Base-by-base conservation (phyloP, 2,797 vertebrate species). In the Acrossocheilus wenchowensis region DNA sequence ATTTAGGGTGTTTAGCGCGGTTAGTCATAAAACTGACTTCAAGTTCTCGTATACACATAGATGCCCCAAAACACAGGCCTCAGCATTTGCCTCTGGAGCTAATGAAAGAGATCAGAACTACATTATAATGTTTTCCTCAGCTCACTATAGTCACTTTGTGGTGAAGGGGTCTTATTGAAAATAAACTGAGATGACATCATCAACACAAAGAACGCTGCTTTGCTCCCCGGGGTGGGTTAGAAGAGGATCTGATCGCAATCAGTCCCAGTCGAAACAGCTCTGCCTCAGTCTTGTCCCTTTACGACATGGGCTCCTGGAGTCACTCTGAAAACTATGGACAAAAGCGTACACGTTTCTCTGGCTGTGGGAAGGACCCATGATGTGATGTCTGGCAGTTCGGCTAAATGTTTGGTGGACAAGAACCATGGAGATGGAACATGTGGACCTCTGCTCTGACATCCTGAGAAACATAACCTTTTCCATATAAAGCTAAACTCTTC, bases 401-500 rank as follows among this genome's bases (percentile, higher is more conserved):
- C 66, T 48, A 39, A 41, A 62, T 52, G 17, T 45, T 79, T 45
- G 19, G 57, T 64, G 57, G 34, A 52, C 57, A 68, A 74, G 30
- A 75, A 80, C 66, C n/a, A 17, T 34, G n/a, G 36, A 71, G 77
- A 54, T 71, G 36, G 36, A 82, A 71, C 14, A 81, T 23, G 26
- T n/a, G 21, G 23, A 78, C 52, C 23, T 41, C 73, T 71, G 19
- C 19, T 19, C 30, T n/a, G 64, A 81, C 45, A 39, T n/a, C 48
- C 30, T 69, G 81, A 57, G 21, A 81, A 89, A 89, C 78, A 86
- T 17, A 77, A 78, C 72, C 73, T 15, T 81, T 82, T 88, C 84
- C 85, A 84, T 89, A 89, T 84, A 87, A 87, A 87, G 86, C 74
- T 83, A 86, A 87, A 81, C n/a, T 45, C 50, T 72, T 83, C 50